Conservation (phyloP, 2,113 vertebrate genomes). For the Thalassarche chlororhynchos region DNA sequence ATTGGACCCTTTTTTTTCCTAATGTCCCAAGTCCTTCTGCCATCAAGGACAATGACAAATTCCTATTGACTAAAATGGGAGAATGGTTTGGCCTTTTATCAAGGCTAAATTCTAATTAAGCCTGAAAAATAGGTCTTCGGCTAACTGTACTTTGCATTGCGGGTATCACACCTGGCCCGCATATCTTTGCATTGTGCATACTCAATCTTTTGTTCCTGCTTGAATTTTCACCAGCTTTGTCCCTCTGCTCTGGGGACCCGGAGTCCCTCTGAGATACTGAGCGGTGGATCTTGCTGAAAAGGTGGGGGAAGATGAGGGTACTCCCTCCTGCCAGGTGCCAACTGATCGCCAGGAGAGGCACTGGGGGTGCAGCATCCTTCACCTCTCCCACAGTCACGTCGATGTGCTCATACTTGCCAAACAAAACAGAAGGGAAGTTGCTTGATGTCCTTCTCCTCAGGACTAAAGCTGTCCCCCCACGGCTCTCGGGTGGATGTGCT, state of each 20-base stretch:
- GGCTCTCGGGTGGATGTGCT: background rate
- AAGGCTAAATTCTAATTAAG: background rate
- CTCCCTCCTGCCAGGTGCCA: background rate
- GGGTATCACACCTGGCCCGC: background rate
- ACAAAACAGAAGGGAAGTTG: background rate
- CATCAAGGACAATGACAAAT: background rate
- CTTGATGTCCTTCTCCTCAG: background rate
- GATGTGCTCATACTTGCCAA: background rate
- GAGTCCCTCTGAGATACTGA: background rate
- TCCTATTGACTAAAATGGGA: background rate
- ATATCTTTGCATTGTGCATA: background rate
- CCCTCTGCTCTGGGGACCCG: background rate
- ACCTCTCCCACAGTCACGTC: accelerated
- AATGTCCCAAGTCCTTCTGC: background rate
- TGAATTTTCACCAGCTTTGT: background rate
- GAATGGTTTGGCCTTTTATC: background rate
- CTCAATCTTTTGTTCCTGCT: background rate
- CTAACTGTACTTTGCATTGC: background rate
- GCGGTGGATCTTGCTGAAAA: background rate
- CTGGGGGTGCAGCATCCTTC: background rate
- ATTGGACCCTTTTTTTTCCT: background rate
- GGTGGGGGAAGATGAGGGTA: background rate
- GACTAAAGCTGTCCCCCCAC: background rate
- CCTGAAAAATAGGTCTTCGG: background rate
- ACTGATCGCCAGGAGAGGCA: background rate